A percentile compares a stretch with the other conserved stretches of the same genome.
These are phyloP conservation scores for Chiloscyllium punctatum DNA, from an alignment of 2,797 vertebrate species.

Conservation along the genomic window DNA sequence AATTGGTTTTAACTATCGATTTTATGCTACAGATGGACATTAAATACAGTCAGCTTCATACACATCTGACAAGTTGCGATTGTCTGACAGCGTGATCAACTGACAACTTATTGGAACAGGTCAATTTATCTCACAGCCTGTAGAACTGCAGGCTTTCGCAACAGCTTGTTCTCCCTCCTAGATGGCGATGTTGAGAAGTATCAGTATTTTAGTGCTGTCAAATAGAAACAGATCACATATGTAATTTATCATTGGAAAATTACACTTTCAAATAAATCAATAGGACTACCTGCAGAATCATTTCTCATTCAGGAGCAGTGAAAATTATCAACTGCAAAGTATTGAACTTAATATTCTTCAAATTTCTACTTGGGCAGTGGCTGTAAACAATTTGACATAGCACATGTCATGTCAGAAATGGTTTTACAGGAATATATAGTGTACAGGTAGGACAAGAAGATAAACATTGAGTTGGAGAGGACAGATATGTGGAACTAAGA, in stretches of 20 bases:
- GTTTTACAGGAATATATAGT: slow-evolving; percentile 9
- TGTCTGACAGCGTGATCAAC: background rate
- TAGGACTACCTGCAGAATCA: background rate
- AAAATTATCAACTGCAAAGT: background rate
- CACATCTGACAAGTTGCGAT: background rate
- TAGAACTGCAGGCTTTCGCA: background rate
- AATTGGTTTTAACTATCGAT: slow-evolving; percentile 4
- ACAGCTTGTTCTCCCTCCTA: background rate
- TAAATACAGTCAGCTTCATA: background rate
- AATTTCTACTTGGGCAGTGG: background rate
- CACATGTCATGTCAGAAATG: background rate
- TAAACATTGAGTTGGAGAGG: background rate
- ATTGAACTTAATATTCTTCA: background rate
- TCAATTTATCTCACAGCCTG: background rate
- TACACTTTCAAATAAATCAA: background rate
- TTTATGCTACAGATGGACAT: background rate
- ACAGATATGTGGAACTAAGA: background rate
- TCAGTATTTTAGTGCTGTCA: background rate
- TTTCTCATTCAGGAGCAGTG: background rate
- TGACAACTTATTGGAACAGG: background rate
- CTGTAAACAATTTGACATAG: background rate
- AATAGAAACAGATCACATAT: background rate
- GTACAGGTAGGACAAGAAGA: slow-evolving; percentile 31
- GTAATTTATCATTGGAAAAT: background rate
- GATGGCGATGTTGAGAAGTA: background rate